These are phyloP conservation scores for Hippoglossus stenolepis DNA, from an alignment of 2,113 vertebrate genomes.

Conservation along the genomic window DNA sequence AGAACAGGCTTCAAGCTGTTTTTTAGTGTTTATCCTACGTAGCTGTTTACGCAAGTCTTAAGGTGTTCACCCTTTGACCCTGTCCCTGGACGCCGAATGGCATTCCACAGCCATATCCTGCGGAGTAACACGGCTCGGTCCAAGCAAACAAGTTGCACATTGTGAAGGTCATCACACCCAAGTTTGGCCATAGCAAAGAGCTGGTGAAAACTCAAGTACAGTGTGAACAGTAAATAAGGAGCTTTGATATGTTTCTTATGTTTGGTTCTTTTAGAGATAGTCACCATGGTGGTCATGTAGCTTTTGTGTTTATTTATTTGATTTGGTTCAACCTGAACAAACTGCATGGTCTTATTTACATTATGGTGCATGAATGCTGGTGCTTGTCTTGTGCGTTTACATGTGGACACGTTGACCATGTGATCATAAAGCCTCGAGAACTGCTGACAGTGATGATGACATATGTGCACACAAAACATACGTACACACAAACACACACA, in stretches of 20 bases:
- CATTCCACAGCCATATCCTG: conserved; percentile 35
- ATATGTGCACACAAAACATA: no score
- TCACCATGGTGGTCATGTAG: not conserved
- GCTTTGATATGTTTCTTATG: no score
- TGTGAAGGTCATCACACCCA: not conserved
- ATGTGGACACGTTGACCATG: conserved; percentile 31
- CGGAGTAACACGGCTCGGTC: not conserved
- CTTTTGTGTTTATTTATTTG: not conserved
- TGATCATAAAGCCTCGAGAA: conserved; percentile 38
- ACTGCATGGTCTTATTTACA: not conserved
- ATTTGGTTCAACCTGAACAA: not conserved
- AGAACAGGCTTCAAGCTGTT: conserved; percentile 15
- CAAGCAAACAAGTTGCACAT: conserved; percentile 10
- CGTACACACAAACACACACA: conserved; percentile 8
- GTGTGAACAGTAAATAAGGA: conserved; percentile 8
- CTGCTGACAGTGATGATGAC: no score
- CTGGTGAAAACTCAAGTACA: conserved; percentile 9
- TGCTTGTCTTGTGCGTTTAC: not conserved
- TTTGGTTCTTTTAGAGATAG: no score
- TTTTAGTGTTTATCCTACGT: conserved; percentile 6
- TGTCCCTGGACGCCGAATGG: conserved; percentile 22
- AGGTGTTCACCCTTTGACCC: conserved; percentile 20
- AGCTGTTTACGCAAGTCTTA: conserved; percentile 41
- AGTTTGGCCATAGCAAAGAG: not conserved
- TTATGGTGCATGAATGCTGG: not conserved